phyloP scores from a whole-genome alignment of 2,113 vertebrate species.

The Steatornis caripensis region DNA sequence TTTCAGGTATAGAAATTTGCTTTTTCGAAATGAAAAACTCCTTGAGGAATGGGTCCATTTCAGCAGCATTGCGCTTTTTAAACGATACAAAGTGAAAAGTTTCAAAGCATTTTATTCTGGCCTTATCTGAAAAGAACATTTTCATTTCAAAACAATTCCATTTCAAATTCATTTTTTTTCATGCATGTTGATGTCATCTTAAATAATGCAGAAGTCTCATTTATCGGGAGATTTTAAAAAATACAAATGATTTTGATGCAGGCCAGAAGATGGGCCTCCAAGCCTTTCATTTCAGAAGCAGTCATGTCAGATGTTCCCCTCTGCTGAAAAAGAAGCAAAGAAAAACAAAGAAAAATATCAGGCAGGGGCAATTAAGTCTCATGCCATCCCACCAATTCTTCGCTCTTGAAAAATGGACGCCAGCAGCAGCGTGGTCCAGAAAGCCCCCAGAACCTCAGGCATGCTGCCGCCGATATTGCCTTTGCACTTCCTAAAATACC shows the following conservation, averaged over 20 bases:
- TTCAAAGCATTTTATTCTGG: not conserved
- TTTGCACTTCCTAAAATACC: not conserved
- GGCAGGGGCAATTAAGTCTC: not conserved
- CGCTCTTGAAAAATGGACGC: not conserved
- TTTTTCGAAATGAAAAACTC: not conserved
- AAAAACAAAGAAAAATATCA: not conserved
- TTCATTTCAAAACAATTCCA: not conserved
- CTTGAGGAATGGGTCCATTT: not conserved
- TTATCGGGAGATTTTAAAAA: not conserved
- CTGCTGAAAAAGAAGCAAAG: not conserved
- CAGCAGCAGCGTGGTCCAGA: not conserved
- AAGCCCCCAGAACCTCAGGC: not conserved
- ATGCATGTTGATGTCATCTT: not conserved
- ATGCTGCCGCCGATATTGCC: not conserved
- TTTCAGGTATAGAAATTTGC: not conserved
- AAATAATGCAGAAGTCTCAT: not conserved
- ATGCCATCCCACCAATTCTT: not conserved
- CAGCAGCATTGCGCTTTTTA: not conserved
- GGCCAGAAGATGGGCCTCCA: not conserved
- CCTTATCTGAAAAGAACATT: not conserved
- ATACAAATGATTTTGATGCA: not conserved
- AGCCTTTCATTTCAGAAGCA: not conserved
- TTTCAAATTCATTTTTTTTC: not conserved
- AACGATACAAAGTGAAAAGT: not conserved
- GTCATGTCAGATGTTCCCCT: not conserved